Base-by-base conservation (phyloP, 2,888 invertebrate genomes). In the Ceriagrion tenellum region DNA sequence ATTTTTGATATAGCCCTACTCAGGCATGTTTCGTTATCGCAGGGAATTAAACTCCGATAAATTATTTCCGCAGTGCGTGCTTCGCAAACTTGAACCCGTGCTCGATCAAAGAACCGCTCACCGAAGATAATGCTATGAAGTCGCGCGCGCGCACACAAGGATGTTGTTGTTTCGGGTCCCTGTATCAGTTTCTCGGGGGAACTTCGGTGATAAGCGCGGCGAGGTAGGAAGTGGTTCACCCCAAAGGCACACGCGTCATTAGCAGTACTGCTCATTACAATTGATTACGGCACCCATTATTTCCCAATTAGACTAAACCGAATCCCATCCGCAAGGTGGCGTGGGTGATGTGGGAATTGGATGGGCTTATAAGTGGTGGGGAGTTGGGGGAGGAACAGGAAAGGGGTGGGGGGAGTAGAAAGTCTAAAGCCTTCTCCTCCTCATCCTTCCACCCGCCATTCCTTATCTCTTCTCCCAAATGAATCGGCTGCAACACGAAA, bases 401-500 rank as follows among this genome's bases (percentile, higher is more conserved):
- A n/a, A 23, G 16, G 81, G 30, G 8, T 47, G 47, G 47, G 47
- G 8, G 47, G 47, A 47, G 47, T 47, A 4, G 47, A 47, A 47
- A 8, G 47, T 4, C 4, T 47, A 47, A 47, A 47, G 47, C 47
- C 47, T 2, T 8, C 47, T 47, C 47, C 47, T 47, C 47, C 47
- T n/a, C n/a, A n/a, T n/a, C 47, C 8, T 8, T 8, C 47, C 47
- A 47, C 35, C 10, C 20, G 59, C 81, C 18, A 81, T 81, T 81
- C 81, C 81, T 81, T 81, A 81, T 81, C 81, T 81, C 81, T 81
- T 16, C 35, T 81, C 81, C 81, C 81, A 81, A 81, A 81, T 81
- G 81, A 81, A 81, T 81, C 81, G 81, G 30, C 35, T 81, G 81
- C 81, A 81, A 81, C 81, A 81, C 81, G 81, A 81, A 81, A 81